phyloP scores from a whole-genome alignment of 2,113 vertebrate species.

The Muscicapa adusta region DNA sequence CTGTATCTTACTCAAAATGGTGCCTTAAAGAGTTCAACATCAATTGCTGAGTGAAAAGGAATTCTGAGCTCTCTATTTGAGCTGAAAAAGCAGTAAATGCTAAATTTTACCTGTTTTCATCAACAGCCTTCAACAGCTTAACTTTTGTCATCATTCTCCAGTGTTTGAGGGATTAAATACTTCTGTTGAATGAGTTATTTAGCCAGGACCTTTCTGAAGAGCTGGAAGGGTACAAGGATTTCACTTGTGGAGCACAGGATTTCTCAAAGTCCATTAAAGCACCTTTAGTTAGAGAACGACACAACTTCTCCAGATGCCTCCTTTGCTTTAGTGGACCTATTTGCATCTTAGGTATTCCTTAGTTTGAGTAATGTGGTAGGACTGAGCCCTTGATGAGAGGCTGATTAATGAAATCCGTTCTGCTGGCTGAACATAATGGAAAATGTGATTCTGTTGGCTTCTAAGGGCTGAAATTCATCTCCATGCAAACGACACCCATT shows the following conservation, averaged over 20 bases:
- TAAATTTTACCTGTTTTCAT: background rate
- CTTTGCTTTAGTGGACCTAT: slow-evolving; percentile 47
- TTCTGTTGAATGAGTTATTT: background rate
- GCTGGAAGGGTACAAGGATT: background rate
- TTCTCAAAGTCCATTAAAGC: slow-evolving; percentile 27
- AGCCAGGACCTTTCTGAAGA: slow-evolving; percentile 2
- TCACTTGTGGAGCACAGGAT: background rate
- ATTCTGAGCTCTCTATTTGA: background rate
- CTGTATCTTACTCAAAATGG: background rate
- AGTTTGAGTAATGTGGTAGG: slow-evolving; percentile 52
- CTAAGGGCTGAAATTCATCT: slow-evolving; percentile 60
- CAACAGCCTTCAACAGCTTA: background rate
- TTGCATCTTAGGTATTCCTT: slow-evolving; percentile 59
- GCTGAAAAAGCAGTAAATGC: background rate
- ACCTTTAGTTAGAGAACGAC: background rate
- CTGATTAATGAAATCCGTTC: slow-evolving; percentile 67
- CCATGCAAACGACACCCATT: slow-evolving; percentile 47
- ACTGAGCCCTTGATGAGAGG: slow-evolving; percentile 53
- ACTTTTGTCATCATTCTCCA: background rate
- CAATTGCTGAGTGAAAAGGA: background rate
- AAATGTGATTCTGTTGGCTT: slow-evolving; percentile 64
- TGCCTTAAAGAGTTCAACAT: background rate
- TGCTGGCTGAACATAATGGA: slow-evolving; percentile 64
- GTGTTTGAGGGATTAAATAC: background rate
- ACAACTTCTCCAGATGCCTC: slow-evolving; percentile 58